These are phyloP conservation scores for Apis florea DNA, from an alignment of 1,140 invertebrate genomes.

Conservation along the genomic window DNA sequence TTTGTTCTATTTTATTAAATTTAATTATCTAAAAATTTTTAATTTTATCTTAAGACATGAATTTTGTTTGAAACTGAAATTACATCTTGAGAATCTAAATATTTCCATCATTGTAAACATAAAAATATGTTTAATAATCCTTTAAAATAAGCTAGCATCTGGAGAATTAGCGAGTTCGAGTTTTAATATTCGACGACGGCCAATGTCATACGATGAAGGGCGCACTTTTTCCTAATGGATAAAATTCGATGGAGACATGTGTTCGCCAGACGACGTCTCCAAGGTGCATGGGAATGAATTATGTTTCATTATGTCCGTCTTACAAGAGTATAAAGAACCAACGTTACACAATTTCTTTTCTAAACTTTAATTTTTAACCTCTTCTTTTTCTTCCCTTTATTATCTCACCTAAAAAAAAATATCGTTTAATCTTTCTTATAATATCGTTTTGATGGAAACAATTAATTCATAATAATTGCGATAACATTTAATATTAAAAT, in stretches of 20 bases:
- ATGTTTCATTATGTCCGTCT: conserved; percentile 64
- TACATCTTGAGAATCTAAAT: not conserved
- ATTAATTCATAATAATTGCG: too few relatives aligned
- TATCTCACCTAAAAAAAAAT: too few relatives aligned
- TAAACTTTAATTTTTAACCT: too few relatives aligned
- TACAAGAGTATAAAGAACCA: conserved; percentile 39
- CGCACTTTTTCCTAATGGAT: conserved; percentile 68
- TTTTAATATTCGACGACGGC: conserved; percentile 36
- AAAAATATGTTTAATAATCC: conserved; percentile 31
- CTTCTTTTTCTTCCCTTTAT: not conserved
- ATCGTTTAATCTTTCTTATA: too few relatives aligned
- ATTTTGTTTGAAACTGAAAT: not conserved
- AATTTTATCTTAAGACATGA: not conserved
- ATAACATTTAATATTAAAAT: too few relatives aligned
- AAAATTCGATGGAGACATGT: conserved; percentile 71
- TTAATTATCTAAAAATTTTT: not conserved
- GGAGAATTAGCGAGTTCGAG: conserved; percentile 55
- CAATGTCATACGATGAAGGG: conserved; percentile 65
- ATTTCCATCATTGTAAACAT: too few relatives aligned
- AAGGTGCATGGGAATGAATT: conserved; percentile 75
- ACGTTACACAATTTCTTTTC: conserved; percentile 22
- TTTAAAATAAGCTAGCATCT: conserved; percentile 25
- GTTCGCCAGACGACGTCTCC: conserved; percentile 72
- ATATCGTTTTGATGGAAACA: too few relatives aligned
- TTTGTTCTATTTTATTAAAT: not conserved